Base-by-base conservation (phyloP, 2,888 invertebrate species). In the Troides oblongomaculatus region DNA sequence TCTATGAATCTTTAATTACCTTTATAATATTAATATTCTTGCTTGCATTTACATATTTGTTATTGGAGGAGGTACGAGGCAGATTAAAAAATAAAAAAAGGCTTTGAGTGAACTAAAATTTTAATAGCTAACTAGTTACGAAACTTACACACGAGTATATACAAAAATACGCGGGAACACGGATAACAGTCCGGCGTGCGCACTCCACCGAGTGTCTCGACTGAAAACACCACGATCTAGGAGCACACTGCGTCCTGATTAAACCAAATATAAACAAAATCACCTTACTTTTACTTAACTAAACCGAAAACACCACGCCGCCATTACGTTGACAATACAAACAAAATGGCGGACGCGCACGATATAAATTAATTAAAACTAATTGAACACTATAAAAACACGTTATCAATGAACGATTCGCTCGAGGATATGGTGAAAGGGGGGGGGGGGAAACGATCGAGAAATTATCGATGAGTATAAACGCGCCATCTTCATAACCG, bases 111-210 rank as follows among this genome's bases (percentile, higher is more conserved):
- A 87, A 84, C 86, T 86, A 84, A 87, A 81, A 83, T 87, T 83
- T 82, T 84, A 87, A 84, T 84, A 81, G 84, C 89, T 89, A 89
- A 87, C 81, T 83, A 81, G 79, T 86, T 85, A 87, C 78, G 82
- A 70, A 79, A 79, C 83, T 85, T 86, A 87, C 82, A 84, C 76
- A 77, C 80, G 81, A 80, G 76, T 89, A 90, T 89, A 81, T 89
- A 89, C 89, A 90, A 71, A 76, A 76, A 80, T 80, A 76, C 74
- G 70, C 75, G 79, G 77, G 78, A 74, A 81, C 77, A 79, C 83
- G 83, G 84, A 74, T 70, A 77, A 78, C 77, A 76, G 79, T 80
- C 82, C 81, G 77, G 80, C 83, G 83, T 86, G 84, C 86, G 88
- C 87, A 89, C 84, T 88, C 85, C 83, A 81, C 85, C 83, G 81